Evolutionary conservation across 2,888 invertebrate species (phyloP).

Genomic region (Auanema sp.): DNA sequence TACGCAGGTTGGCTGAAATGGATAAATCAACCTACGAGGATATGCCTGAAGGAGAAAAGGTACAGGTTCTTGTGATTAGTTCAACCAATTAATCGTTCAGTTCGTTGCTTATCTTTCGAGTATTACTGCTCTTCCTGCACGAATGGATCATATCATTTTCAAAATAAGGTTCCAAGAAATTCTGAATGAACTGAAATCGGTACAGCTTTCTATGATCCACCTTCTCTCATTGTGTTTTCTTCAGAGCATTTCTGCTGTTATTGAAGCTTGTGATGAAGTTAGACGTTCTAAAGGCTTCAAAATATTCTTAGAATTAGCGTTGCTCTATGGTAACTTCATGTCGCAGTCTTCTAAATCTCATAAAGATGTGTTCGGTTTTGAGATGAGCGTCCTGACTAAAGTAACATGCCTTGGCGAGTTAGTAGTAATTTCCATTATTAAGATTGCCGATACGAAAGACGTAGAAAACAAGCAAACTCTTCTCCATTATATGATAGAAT

Average conservation of each 20-base stretch:
- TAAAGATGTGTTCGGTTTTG: slow-evolving; percentile 86
- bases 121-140: slow-evolving; percentile 66
- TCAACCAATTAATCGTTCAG: slow-evolving; percentile 15
- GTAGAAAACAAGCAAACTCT: slow-evolving; percentile 87
- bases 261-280: slow-evolving; percentile 77
- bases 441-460: slow-evolving; percentile 75
- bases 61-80: slow-evolving; percentile 6
- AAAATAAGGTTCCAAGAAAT: slow-evolving; percentile 84
- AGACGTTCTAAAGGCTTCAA: slow-evolving; percentile 77
- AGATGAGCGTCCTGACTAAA: slow-evolving; percentile 92
- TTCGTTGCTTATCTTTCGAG: slow-evolving; percentile 80
- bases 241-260: slow-evolving; percentile 87
- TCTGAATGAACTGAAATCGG: slow-evolving; percentile 83
- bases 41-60: slow-evolving; percentile 81
- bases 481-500: slow-evolving; percentile 71
- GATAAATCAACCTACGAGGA: slow-evolving; percentile 67
- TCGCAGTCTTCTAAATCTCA: slow-evolving; percentile 81
- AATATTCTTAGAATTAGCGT: slow-evolving; percentile 82
- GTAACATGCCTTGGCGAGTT: too few species aligned
- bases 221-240: slow-evolving; percentile 14
- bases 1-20: slow-evolving; percentile 76
- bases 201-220: slow-evolving; percentile 64
- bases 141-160: slow-evolving; percentile 86
- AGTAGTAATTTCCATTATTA: too few species aligned
- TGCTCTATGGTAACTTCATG: slow-evolving; percentile 93